Conservation (phyloP, 2,888 invertebrate species). For the Theretra japonica region DNA sequence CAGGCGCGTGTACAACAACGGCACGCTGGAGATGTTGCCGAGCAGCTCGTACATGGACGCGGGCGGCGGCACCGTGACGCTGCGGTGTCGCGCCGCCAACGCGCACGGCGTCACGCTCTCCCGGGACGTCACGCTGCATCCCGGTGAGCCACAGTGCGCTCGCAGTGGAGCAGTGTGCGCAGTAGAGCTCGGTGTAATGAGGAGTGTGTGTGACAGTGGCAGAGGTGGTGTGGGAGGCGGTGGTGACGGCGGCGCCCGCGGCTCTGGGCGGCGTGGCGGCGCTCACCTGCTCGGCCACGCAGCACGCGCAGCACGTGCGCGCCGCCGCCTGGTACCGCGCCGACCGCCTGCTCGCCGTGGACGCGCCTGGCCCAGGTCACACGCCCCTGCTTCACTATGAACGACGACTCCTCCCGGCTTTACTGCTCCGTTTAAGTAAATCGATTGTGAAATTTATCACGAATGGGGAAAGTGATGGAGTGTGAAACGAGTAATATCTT, state of each 20-base stretch:
- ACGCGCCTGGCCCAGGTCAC: constrained; percentile 85
- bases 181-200: too few relatives aligned
- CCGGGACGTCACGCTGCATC: constrained; percentile 89
- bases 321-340: constrained; percentile 64
- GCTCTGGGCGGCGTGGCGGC: constrained; percentile 65
- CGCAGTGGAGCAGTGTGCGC: neutral
- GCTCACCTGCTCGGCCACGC: constrained; percentile 53
- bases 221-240: constrained; percentile 41
- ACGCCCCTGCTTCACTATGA: neutral
- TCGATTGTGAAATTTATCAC: neutral
- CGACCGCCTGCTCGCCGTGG: constrained; percentile 54
- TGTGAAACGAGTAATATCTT: constrained; percentile 9
- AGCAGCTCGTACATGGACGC: constrained; percentile 29
- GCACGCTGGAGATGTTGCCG: constrained; percentile 65
- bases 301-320: constrained; percentile 40
- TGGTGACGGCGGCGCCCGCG: constrained; percentile 51
- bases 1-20: constrained; percentile 61
- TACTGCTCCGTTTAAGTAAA: neutral
- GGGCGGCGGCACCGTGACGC: constrained; percentile 38
- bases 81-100: constrained; percentile 90
- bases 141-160: constrained; percentile 82
- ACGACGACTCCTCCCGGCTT: neutral
- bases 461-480: neutral
- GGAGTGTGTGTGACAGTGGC: constrained; percentile 11
- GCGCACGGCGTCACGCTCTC: constrained; percentile 90